Conservation (phyloP, 1,140 invertebrate genomes). For the Cardiocondyla obscurior region DNA sequence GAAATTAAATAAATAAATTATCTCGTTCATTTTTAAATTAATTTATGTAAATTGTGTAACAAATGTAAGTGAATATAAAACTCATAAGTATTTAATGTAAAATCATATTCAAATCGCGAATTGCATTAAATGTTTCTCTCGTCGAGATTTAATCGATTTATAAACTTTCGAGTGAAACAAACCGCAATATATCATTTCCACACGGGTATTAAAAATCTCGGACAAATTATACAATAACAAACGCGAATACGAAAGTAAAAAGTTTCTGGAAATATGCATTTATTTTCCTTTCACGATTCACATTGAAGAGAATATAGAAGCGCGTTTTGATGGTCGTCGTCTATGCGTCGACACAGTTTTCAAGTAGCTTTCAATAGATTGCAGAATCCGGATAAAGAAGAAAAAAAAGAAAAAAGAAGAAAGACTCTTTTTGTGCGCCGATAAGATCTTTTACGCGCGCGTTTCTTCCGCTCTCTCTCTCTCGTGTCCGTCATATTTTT, state of each 20-base stretch:
- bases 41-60: neutral
- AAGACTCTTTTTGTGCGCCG: conserved; percentile 44
- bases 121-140: neutral
- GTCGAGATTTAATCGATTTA: neutral
- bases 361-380: conserved; percentile 41
- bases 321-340: neutral
- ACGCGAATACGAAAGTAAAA: no score
- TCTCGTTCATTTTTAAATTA: neutral
- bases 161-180: neutral
- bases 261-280: neutral
- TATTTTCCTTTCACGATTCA: neutral
- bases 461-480: neutral
- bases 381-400: conserved; percentile 44
- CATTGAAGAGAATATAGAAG: neutral
- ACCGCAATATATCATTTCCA: neutral
- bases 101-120: neutral
- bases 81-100: neutral
- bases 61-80: neutral
- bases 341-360: neutral
- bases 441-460: conserved; percentile 47
- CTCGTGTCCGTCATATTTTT: conserved; percentile 20
- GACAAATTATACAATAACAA: neutral
- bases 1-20: no score
- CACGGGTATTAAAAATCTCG: neutral
- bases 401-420: conserved; percentile 33